Base-by-base conservation (phyloP, 37 sponge, comb jelly and placozoan genomes). In the Eunapius fragilis region DNA sequence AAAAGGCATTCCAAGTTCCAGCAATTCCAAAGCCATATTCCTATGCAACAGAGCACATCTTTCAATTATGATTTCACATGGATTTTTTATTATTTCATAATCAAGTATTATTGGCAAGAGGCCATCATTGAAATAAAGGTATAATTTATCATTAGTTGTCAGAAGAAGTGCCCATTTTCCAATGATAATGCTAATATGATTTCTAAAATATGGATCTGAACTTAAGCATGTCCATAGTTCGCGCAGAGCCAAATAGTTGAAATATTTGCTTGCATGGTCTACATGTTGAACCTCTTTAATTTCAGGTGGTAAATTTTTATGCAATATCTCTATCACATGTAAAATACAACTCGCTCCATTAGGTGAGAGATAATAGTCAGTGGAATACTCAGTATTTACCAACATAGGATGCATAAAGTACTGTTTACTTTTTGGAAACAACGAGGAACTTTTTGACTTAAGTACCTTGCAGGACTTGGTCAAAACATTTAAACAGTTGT, bases 391-490 rank as follows among this genome's bases (percentile, higher is more conserved):
- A 25, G 80, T 30, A 74, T 80, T 68, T 41, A 87, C 25, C 25
- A 87, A 35, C 13, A 47, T 75, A 27, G 87, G 87, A 50, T 87
- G 87, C 25, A 87, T 69, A 58, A 87, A 87, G 2, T 2, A 32
- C 6, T 41, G 24, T 36, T 35, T 22, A 34, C 76, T 87, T 33
- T 87, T 50, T 22, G 76, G 37, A 31, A 80, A 81, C 23, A 81
- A 69, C 4, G 45, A 9, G 17, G 68, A 49, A 87, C 25, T 74
- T 31, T 0, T 31, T 24, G 58, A 50, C 2, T 24, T 32, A 31
- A 81, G 24, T 0, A 74, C 68, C 67, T 58, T 72, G 38, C 58
- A 37, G 33, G n/a, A 4, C 37, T 70, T 28, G 31, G 73, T 50
- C 67, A 87, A 80, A 13, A 31, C 19, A 58, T 76, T 71, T 0